Conservation (phyloP, 2,888 invertebrate genomes). For the Andrena camellia region DNA sequence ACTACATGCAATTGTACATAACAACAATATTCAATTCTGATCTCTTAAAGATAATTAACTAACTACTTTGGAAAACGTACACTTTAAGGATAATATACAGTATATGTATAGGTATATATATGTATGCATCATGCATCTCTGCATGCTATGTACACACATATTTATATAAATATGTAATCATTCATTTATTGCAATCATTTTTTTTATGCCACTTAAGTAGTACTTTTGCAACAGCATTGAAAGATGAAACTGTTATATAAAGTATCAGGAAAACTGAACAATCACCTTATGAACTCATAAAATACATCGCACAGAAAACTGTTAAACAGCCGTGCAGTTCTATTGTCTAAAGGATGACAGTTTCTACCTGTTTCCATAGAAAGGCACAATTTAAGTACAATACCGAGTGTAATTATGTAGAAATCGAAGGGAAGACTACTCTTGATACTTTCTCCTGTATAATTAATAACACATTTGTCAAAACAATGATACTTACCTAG, state of each 20-base stretch:
- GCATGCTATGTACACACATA: not conserved
- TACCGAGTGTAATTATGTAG: not conserved
- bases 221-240: constrained; percentile 1
- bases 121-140: not conserved
- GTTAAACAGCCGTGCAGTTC: not conserved
- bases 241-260: not conserved
- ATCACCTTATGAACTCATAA: not conserved
- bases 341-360: not conserved
- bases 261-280: not conserved
- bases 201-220: not conserved
- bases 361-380: not conserved
- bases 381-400: constrained; percentile 9
- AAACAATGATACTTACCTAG: constrained; percentile 46
- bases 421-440: not conserved
- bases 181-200: not conserved
- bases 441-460: not conserved
- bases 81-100: too few species aligned
- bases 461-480: not conserved
- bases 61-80: too few species aligned
- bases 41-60: too few species aligned
- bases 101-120: too few species aligned
- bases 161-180: not conserved
- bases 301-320: constrained; percentile 6
- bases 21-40: too few species aligned
- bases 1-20: too few species aligned